Conservation (phyloP, 2,113 vertebrate species). For the Mixornis gularis region DNA sequence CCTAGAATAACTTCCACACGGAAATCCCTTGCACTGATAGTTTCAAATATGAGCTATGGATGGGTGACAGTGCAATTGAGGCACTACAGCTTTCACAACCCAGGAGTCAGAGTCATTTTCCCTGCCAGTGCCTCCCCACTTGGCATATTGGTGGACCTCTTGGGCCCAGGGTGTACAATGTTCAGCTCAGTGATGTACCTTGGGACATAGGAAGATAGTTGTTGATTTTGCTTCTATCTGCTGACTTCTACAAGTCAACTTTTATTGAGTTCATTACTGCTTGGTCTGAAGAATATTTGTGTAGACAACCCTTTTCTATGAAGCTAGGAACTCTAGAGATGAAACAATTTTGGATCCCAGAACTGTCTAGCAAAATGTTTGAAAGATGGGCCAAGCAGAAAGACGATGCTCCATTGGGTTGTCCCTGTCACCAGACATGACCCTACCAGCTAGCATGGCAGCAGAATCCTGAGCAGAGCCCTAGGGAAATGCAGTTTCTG, state of each 20-base stretch:
- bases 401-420: accelerated
- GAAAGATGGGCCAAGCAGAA: neutral
- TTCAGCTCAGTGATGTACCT: neutral
- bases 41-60: neutral
- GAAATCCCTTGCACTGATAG: neutral
- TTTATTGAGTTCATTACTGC: neutral
- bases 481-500: neutral
- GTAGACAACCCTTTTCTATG: neutral
- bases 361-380: neutral
- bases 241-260: neutral
- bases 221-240: neutral
- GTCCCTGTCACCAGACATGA: neutral
- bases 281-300: neutral
- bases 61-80: neutral
- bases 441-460: neutral
- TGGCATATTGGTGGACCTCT: neutral
- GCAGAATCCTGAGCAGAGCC: neutral
- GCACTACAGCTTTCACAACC: neutral
- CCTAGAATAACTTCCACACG: neutral
- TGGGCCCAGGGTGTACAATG: neutral
- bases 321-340: neutral
- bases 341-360: neutral
- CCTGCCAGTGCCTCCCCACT: neutral
- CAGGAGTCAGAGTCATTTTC: neutral
- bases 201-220: neutral